Evolutionary conservation across 1,140 invertebrate genomes (phyloP).

Genomic region (Aporrectodea caliginosa): DNA sequence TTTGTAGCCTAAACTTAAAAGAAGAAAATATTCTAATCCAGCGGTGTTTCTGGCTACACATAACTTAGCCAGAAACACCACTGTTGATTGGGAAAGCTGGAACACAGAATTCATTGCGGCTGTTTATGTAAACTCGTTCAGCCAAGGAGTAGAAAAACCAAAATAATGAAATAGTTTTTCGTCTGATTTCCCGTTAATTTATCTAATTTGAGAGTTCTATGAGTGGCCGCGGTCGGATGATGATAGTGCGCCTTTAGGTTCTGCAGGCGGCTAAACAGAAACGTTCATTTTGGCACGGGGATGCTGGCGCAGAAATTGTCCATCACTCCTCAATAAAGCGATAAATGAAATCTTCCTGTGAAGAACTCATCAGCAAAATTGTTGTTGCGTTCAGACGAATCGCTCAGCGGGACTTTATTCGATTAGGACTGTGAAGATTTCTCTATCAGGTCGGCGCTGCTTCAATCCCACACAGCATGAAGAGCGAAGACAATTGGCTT

Average conservation of each 20-base stretch:
- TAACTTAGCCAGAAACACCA: no score
- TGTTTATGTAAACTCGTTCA: no score
- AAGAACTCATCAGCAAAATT: not conserved
- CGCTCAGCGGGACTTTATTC: not conserved
- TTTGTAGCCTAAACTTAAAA: no score
- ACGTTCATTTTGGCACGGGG: no score
- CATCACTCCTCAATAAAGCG: not conserved
- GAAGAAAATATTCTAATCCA: no score
- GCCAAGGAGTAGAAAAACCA: no score
- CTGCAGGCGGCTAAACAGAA: no score
- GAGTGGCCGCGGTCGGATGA: not conserved
- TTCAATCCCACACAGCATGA: not conserved
- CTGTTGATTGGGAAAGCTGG: no score
- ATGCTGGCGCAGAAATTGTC: not conserved
- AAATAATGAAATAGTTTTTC: not conserved
- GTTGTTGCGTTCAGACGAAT: not conserved
- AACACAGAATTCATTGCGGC: no score
- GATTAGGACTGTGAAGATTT: not conserved
- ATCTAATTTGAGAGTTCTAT: not conserved
- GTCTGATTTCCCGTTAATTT: not conserved
- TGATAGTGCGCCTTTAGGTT: not conserved
- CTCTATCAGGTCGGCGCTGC: not conserved
- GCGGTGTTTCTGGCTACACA: no score
- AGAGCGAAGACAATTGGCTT: not conserved
- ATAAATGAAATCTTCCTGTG: not conserved